Evolutionary conservation across 2,113 vertebrate species (phyloP).

Genomic region (Uropsilus gracilis): DNA sequence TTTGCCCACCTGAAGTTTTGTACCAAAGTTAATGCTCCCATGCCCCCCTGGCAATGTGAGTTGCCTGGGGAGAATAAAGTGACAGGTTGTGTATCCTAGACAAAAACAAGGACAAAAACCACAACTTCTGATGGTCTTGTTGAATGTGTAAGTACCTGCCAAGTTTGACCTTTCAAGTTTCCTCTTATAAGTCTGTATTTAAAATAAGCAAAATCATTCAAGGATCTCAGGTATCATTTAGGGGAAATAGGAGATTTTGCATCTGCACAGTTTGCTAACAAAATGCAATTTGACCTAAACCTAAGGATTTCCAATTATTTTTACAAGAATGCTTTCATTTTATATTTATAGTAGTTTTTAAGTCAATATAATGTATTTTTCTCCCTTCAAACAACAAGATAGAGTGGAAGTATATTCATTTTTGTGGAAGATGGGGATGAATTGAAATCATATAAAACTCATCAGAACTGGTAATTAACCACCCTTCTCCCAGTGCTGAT

Average conservation of each 20-base stretch:
- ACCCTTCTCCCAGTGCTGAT: neutral
- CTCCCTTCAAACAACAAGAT: neutral
- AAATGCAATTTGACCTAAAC: neutral
- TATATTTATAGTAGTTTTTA: conserved; percentile 6
- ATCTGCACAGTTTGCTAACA: neutral
- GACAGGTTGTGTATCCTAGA: neutral
- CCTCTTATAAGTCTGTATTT: neutral
- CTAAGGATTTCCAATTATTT: conserved; percentile 7
- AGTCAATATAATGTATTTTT: neutral
- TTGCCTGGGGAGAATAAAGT: neutral
- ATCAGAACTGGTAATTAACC: neutral
- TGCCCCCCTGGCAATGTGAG: neutral
- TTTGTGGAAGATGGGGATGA: neutral
- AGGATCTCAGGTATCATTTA: neutral
- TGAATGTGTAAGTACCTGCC: neutral
- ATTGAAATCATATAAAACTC: neutral
- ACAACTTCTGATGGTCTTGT: neutral
- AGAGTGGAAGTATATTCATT: neutral
- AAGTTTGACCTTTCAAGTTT: neutral
- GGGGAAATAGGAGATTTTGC: neutral
- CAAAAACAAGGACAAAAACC: neutral
- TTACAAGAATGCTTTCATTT: neutral
- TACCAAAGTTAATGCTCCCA: neutral
- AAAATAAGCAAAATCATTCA: neutral
- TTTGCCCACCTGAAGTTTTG: conserved; percentile 2